Evolutionary conservation across 1,140 invertebrate species (phyloP).

Genomic region (Hetaerina americana): DNA sequence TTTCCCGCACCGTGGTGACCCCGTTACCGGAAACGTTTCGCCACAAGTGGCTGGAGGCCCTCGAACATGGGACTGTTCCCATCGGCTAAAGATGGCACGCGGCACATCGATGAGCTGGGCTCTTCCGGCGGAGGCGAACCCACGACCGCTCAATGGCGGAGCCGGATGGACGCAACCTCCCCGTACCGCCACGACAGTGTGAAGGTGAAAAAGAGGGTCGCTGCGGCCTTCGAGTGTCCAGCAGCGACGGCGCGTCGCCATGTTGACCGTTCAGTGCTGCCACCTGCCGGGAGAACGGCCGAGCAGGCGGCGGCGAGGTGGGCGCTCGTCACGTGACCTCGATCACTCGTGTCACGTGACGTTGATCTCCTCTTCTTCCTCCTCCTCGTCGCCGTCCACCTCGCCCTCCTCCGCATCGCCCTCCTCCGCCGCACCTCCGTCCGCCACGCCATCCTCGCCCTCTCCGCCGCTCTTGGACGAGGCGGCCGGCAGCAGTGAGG

Average conservation of each 20-base stretch:
- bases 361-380: not conserved
- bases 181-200: not conserved
- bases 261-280: not conserved
- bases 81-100: too few relatives aligned
- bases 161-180: too few relatives aligned
- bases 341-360: slow-evolving; percentile 3
- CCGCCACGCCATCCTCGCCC: not conserved
- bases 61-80: too few relatives aligned
- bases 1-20: too few relatives aligned
- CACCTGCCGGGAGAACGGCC: not conserved
- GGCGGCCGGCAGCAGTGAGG: not conserved
- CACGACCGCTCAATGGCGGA: too few relatives aligned
- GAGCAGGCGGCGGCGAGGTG: not conserved
- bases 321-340: not conserved
- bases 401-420: not conserved
- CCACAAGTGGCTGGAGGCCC: too few relatives aligned
- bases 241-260: not conserved
- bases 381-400: not conserved
- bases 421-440: not conserved
- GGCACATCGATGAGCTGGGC: too few relatives aligned
- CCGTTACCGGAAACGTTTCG: too few relatives aligned
- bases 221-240: not conserved
- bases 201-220: not conserved
- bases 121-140: too few relatives aligned
- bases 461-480: not conserved